These are phyloP conservation scores for Penaeus indicus DNA, from an alignment of 1,140 invertebrate species.

Conservation along the genomic window DNA sequence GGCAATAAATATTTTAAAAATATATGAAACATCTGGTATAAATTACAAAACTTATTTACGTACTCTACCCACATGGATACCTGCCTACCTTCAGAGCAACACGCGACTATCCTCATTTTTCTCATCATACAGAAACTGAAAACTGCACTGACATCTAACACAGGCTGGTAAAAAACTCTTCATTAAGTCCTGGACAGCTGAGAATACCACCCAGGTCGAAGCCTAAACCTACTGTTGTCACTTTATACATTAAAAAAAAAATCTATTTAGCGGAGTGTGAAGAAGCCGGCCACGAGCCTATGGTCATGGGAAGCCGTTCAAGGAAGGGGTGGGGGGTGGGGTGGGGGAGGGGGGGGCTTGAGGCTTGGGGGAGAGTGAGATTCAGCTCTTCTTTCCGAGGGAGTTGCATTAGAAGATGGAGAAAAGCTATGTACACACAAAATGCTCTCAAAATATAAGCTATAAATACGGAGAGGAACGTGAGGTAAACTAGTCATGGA, in stretches of 20 bases:
- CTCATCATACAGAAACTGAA: constrained; percentile 48
- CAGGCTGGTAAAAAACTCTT: constrained; percentile 45
- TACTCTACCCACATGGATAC: constrained; percentile 53
- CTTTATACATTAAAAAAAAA: constrained; percentile 30
- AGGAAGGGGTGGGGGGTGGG: constrained; percentile 10
- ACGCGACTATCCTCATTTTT: constrained; percentile 49
- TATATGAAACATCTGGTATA: constrained; percentile 58
- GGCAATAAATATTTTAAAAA: constrained; percentile 58
- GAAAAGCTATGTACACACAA: constrained; percentile 55
- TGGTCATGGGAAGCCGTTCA: constrained; percentile 45
- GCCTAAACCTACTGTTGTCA: constrained; percentile 50
- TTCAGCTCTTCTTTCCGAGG: constrained; percentile 26
- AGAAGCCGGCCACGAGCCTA: constrained; percentile 50
- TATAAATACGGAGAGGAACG: constrained; percentile 53
- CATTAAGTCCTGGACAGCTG: constrained; percentile 38
- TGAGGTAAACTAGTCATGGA: constrained; percentile 58
- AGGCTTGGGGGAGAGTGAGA: constrained; percentile 30
- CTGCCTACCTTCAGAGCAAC: constrained; percentile 50
- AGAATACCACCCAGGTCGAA: constrained; percentile 44
- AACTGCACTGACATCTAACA: constrained; percentile 50
- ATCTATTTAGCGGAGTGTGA: constrained; percentile 36
- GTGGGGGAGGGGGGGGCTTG: constrained; percentile 16
- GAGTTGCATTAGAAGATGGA: constrained; percentile 35
- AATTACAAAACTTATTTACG: constrained; percentile 55
- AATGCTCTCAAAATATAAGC: constrained; percentile 56